Evolutionary conservation across 1,140 invertebrate genomes (phyloP).

Genomic region (Leguminivora glycinivorella): DNA sequence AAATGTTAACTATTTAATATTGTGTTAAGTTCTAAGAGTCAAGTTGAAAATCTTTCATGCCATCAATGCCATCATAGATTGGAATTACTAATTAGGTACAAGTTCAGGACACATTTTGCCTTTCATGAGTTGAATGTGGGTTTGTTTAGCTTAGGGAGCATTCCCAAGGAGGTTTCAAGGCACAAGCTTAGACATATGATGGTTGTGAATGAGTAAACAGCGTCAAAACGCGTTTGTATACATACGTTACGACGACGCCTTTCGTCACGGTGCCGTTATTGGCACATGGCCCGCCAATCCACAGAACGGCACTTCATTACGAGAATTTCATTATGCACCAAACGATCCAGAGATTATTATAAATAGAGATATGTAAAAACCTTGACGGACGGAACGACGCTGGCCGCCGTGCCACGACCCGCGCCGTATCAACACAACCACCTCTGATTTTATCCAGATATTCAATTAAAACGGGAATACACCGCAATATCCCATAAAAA

Average conservation of each 20-base stretch:
- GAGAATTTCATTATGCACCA: conserved; percentile 77
- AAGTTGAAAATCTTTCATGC: not conserved
- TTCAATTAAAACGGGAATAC: conserved; percentile 66
- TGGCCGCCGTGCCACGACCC: conserved; percentile 44
- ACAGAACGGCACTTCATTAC: conserved; percentile 72
- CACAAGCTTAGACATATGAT: conserved; percentile 12
- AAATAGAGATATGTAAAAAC: conserved; percentile 74
- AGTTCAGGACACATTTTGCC: not conserved
- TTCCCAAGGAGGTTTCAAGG: not conserved
- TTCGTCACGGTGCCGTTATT: conserved; percentile 72
- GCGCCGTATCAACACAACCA: conserved; percentile 44
- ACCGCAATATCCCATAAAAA: conserved; percentile 69
- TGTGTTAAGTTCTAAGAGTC: too few relatives aligned
- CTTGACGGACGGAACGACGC: conserved; percentile 62
- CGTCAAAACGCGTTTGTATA: conserved; percentile 57
- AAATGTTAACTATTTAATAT: too few relatives aligned
- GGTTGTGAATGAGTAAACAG: conserved; percentile 28
- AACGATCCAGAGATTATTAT: conserved; percentile 74
- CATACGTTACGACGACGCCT: conserved; percentile 62
- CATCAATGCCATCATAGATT: not conserved
- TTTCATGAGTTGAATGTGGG: not conserved
- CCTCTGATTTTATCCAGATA: conserved; percentile 54
- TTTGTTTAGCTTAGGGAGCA: not conserved
- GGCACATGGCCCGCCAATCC: conserved; percentile 75
- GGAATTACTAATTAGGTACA: not conserved